Conservation (phyloP, 2,888 invertebrate genomes). For the Orthosia gracilis region DNA sequence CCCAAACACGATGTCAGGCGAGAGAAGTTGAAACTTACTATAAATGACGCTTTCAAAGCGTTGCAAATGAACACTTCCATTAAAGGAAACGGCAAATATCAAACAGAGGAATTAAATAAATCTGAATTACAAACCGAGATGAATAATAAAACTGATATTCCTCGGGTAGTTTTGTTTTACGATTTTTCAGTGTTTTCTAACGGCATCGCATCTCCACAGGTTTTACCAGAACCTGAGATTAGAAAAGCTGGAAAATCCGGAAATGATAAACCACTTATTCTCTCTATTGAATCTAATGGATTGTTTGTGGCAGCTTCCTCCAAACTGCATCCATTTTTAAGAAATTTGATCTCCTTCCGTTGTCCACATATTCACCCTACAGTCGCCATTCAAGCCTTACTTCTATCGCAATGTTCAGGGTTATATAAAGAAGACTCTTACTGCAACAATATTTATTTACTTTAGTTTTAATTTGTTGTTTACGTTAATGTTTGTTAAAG, state of each 20-base stretch:
- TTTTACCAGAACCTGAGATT: slow-evolving; percentile 49
- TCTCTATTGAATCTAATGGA: slow-evolving; percentile 80
- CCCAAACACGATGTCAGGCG: background rate
- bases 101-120: slow-evolving; percentile 49
- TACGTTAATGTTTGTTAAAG: slow-evolving; percentile 61
- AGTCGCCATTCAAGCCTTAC: slow-evolving; percentile 77
- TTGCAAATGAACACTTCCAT: slow-evolving; percentile 18
- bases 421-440: slow-evolving; percentile 75
- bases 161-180: slow-evolving; percentile 76
- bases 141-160: slow-evolving; percentile 48
- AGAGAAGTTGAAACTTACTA: slow-evolving; percentile 4
- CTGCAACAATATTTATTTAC: slow-evolving; percentile 82
- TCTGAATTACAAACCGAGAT: slow-evolving; percentile 54
- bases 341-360: slow-evolving; percentile 73
- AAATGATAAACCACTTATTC: slow-evolving; percentile 60
- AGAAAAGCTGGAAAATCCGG: slow-evolving; percentile 45
- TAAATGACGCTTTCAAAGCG: slow-evolving; percentile 23
- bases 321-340: slow-evolving; percentile 80
- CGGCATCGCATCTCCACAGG: slow-evolving; percentile 65
- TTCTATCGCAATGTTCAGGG: slow-evolving; percentile 78
- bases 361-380: slow-evolving; percentile 78
- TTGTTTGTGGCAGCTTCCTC: slow-evolving; percentile 80
- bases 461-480: slow-evolving; percentile 71
- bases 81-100: slow-evolving; percentile 11
- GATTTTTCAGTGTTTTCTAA: slow-evolving; percentile 75